Base-by-base conservation (phyloP, 2,113 vertebrate genomes). In the Electrona antarctica region DNA sequence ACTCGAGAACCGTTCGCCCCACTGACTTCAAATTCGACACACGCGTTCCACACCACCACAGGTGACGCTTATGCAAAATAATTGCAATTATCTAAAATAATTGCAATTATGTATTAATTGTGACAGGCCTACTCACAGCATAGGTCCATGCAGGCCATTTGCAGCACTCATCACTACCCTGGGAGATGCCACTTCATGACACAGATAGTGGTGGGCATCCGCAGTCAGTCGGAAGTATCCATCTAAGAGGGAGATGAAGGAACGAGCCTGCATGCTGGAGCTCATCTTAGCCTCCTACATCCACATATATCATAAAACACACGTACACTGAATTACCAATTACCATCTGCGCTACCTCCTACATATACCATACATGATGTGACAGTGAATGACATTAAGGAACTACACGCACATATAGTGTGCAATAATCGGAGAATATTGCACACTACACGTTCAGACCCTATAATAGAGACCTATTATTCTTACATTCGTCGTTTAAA, bases 201-300 rank as follows among this genome's bases (percentile, higher is more conserved):
- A 98, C 73, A 99, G 90, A 85, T 96, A 98, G 73, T 99, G 97
- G 90, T 95, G 96, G 51, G 97, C 92, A 29, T 98, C 97, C 0
- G 95, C 92, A 0, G 96, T 98, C 48, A 98, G 93, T 0, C 97
- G 93, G 88, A 97, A 98, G 50, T 97, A 98, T 0, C 97, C 97
- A 0, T 99, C 97, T 5, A 99, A 77, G 48, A 98, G 89, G 0
- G 96, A 94, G 55, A 94, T 93, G 56, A 98, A 90, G 69, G 97
- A 95, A 67, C 92, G 90, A 0, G 96, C 95, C 0, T 80, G 72
- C 0, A 89, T 85, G 11, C 81, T 81, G 2, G 93, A 94, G 0
- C 83, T 92, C 66, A 98, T 92, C 13, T 84, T 71, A 74, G 96
- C 81, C 64, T 95, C 95, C 97, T 99, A 87, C 78, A 80, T 67